Evolutionary conservation across 2,888 invertebrate species (phyloP).

Genomic region (Terebella lapidaria): DNA sequence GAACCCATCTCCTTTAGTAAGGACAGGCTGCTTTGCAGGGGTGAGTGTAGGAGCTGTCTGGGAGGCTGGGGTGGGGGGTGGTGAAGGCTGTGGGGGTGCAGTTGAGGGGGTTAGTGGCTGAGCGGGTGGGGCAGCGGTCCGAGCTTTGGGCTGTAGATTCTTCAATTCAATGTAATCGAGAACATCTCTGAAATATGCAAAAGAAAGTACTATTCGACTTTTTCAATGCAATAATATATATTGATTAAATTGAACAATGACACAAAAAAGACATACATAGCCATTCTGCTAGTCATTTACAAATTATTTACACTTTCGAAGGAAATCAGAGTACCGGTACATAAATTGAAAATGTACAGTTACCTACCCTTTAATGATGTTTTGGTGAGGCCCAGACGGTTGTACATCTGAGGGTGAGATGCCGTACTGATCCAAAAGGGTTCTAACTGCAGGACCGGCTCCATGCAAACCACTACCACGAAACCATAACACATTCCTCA

Average conservation of each 20-base stretch:
- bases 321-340: too few relatives aligned
- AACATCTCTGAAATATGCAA: conserved; percentile 43
- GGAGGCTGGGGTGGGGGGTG: conserved; percentile 1
- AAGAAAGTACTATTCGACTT: too few relatives aligned
- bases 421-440: conserved; percentile 61
- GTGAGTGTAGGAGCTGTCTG: neutral
- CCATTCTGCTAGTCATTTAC: too few relatives aligned
- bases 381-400: conserved; percentile 61
- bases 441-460: conserved; percentile 62
- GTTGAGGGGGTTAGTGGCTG: conserved; percentile 26
- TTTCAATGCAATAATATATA: too few relatives aligned
- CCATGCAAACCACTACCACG: neutral
- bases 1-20: conserved; percentile 21
- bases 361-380: conserved; percentile 60
- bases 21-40: neutral
- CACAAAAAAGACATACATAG: too few relatives aligned
- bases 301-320: too few relatives aligned
- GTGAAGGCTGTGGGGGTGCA: conserved; percentile 7
- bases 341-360: too few relatives aligned
- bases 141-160: conserved; percentile 29
- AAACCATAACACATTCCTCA: neutral
- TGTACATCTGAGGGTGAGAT: conserved; percentile 54
- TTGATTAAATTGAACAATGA: too few relatives aligned
- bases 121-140: conserved; percentile 27
- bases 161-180: conserved; percentile 35